These are phyloP conservation scores for Drosophila nigricruria DNA, from an alignment of 2,888 invertebrate species.

Conservation along the genomic window DNA sequence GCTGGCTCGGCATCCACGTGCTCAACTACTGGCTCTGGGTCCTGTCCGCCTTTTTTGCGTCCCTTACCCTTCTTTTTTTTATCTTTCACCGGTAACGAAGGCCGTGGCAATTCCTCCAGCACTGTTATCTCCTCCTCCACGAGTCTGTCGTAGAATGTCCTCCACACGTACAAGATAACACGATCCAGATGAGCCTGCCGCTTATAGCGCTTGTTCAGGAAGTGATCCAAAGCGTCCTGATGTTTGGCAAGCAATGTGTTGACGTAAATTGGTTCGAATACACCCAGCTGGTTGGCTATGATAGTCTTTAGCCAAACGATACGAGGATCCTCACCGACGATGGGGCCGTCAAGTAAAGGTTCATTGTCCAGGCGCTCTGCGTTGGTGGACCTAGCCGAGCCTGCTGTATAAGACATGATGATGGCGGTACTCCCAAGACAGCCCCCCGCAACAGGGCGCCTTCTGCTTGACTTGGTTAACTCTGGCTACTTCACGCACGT, in stretches of 20 bases:
- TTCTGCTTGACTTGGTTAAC: slow-evolving; percentile 2
- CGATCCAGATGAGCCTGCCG: slow-evolving; percentile 86
- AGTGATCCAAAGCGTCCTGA: slow-evolving; percentile 86
- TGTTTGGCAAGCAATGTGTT: slow-evolving; percentile 84
- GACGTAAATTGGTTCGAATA: slow-evolving; percentile 82
- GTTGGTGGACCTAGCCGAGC: slow-evolving; percentile 12
- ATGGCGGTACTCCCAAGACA: slow-evolving; percentile 3
- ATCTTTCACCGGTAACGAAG: slow-evolving; percentile 84
- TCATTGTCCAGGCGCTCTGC: slow-evolving; percentile 2
- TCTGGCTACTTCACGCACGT: slow-evolving; percentile 11
- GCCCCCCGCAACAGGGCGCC: slow-evolving; percentile 2
- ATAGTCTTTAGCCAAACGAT: slow-evolving; percentile 90
- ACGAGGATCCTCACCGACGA: slow-evolving; percentile 86
- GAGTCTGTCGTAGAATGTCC: slow-evolving; percentile 90
- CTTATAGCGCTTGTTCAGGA: slow-evolving; percentile 87
- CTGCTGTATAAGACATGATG: slow-evolving; percentile 24
- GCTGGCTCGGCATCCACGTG: slow-evolving; percentile 39
- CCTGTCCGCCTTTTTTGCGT: slow-evolving; percentile 64
- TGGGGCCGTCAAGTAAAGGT: slow-evolving; percentile 11
- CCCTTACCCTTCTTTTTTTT: slow-evolving; percentile 69
- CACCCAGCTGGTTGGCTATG: slow-evolving; percentile 85
- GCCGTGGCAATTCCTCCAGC: slow-evolving; percentile 87
- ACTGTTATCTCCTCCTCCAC: slow-evolving; percentile 91
- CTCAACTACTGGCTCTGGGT: slow-evolving; percentile 35
- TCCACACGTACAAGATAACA: slow-evolving; percentile 89